Evolutionary conservation across 2,888 invertebrate species (phyloP), one percentile per base, ranked within the genome.

Genomic region (Diaphora mendica): DNA sequence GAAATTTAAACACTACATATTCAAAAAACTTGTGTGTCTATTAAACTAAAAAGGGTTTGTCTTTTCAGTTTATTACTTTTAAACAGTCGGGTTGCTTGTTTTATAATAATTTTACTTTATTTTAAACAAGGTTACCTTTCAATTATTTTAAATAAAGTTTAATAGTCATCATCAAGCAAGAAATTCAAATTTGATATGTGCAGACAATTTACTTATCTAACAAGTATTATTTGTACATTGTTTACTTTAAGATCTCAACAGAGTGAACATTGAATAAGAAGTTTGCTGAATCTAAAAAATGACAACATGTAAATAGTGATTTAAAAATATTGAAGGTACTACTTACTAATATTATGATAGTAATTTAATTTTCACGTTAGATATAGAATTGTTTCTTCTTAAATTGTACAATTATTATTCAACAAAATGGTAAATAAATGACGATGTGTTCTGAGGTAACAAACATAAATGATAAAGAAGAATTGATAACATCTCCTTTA

Each of bases 251-350:
- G 89, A 89, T 65, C 87, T 87, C 5, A 91, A 72, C 1, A 91
- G 84, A 4, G 91, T 90, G 74, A 87, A 91, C 89, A 91, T 89
- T 0, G 91, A 91, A 68, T 92, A 92, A 0, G 92, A 91, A 0
- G 90, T 83, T 59, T 90, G 89, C 68, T 92, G 70, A 2, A 92
- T 88, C 92, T 92, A 91, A 72, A 92, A 77, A 5, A 73, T 73
- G 70, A 35, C 26, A 9, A 64, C n/a, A 65, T 3, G 8, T 7
- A 65, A 48, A 30, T 26, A 59, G 59, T 69, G 26, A 23, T 42
- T 26, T 17, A 39, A 39, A 39, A 39, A 39, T 1, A 11, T 11
- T 39, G 9, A 39, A 39, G 39, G 39, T 1, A 39, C 39, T 39
- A 39, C 9, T 39, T 11, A 39, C 39, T 39, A 39, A 39, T 39